Conservation (phyloP, 2,797 vertebrate genomes). For the Lepilemur ruficaudatus region DNA sequence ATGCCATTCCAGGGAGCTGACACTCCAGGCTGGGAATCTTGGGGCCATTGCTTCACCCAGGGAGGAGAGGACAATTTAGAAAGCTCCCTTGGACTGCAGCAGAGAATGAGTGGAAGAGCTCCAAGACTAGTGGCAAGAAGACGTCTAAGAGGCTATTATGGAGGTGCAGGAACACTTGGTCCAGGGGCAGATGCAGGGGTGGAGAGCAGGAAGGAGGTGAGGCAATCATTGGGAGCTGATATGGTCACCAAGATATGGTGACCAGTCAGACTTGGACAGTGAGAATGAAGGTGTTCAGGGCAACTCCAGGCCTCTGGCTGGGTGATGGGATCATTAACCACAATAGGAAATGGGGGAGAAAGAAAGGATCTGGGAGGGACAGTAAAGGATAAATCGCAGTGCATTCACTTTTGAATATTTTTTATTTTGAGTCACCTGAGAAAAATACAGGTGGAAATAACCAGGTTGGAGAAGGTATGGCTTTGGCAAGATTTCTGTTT, state of each 20-base stretch:
- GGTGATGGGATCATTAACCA: not conserved
- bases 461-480: not conserved
- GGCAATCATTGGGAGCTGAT: not conserved
- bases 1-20: not conserved
- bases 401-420: slow-evolving; percentile 70
- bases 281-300: not conserved
- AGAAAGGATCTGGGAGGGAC: not conserved
- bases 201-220: not conserved
- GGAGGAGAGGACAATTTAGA: not conserved
- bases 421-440: slow-evolving; percentile 14
- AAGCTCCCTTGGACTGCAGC: not conserved
- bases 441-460: not conserved
- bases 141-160: not conserved
- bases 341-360: not conserved
- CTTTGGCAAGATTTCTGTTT: not conserved
- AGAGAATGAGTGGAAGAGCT: not conserved
- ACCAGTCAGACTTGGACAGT: not conserved
- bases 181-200: not conserved
- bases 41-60: not conserved
- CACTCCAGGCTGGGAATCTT: not conserved
- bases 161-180: not conserved
- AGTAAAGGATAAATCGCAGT: slow-evolving; percentile 53
- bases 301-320: not conserved
- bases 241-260: not conserved
- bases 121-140: not conserved